phyloP scores from a whole-genome alignment of 2,113 vertebrate genomes.

The Corynorhinus townsendii region DNA sequence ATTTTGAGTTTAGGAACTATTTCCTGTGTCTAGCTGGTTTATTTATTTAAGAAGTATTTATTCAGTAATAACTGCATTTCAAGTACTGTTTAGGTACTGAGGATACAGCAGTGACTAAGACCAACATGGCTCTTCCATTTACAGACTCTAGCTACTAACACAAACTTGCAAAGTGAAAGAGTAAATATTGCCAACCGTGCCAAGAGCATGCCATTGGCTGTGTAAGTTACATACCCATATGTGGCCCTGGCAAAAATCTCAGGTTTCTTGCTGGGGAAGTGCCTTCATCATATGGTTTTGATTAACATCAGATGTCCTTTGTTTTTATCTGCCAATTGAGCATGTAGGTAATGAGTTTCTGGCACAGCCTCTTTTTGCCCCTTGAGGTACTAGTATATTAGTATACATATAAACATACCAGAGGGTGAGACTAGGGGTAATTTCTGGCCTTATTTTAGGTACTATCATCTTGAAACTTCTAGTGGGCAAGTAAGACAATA shows the following conservation, averaged over 20 bases:
- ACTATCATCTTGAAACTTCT: background rate
- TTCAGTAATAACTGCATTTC: background rate
- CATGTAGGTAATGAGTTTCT: background rate
- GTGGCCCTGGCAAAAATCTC: background rate
- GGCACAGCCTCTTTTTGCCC: background rate
- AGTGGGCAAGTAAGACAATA: too few relatives aligned
- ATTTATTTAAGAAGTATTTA: background rate
- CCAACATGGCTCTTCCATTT: background rate
- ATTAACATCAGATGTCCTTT: background rate
- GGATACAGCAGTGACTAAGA: background rate
- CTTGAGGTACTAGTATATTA: background rate
- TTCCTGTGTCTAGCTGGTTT: background rate
- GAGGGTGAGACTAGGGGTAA: background rate
- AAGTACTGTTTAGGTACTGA: background rate
- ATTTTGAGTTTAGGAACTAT: background rate
- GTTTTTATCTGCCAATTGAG: background rate
- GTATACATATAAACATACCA: background rate
- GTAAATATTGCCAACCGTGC: background rate
- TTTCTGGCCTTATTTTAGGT: background rate
- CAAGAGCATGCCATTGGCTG: background rate
- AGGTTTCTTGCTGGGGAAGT: background rate
- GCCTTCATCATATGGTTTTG: background rate
- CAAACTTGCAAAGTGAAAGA: background rate
- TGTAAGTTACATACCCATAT: background rate
- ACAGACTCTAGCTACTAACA: background rate